These are phyloP conservation scores for Minunthozetes semirufus DNA, from an alignment of 2,888 invertebrate species.

Conservation along the genomic window DNA sequence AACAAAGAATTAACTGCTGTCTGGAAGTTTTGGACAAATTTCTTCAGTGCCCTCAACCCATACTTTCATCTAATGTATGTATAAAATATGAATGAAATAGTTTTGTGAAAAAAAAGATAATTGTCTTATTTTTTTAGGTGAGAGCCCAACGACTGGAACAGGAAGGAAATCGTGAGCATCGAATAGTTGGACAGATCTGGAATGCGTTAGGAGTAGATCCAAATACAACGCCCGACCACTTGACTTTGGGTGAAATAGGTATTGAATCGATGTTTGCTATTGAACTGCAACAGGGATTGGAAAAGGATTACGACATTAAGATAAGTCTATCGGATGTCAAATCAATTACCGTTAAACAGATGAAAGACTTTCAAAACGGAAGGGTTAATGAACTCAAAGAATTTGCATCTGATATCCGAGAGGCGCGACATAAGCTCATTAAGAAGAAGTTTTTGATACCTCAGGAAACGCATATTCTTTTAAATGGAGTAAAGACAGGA, in stretches of 20 bases:
- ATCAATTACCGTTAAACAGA: conserved; percentile 66
- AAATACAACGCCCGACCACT: conserved; percentile 43
- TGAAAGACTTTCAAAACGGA: conserved; percentile 54
- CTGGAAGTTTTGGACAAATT: conserved; percentile 77
- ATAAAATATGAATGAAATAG: not conserved
- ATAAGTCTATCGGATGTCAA: conserved; percentile 86
- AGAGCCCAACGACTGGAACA: not conserved
- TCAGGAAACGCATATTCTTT: conserved; percentile 60
- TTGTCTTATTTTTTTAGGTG: not conserved
- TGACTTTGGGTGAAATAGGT: conserved; percentile 84
- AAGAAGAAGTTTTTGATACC: conserved; percentile 60
- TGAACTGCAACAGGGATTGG: conserved; percentile 92
- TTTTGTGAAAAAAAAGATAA: not conserved
- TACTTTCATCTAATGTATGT: conserved; percentile 58
- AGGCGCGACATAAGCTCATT: conserved; percentile 43
- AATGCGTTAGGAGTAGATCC: conserved; percentile 28
- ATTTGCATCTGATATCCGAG: conserved; percentile 21
- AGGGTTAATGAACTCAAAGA: conserved; percentile 43
- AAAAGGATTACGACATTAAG: conserved; percentile 82
- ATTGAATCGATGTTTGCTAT: conserved; percentile 99
- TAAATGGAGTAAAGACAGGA: conserved; percentile 50
- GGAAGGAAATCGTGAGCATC: not conserved
- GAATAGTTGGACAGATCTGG: conserved; percentile 22
- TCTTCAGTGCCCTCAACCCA: conserved; percentile 76
- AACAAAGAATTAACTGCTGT: conserved; percentile 88